Base-by-base conservation (phyloP, 2,797 vertebrate genomes). In the Sciurus vulgaris region DNA sequence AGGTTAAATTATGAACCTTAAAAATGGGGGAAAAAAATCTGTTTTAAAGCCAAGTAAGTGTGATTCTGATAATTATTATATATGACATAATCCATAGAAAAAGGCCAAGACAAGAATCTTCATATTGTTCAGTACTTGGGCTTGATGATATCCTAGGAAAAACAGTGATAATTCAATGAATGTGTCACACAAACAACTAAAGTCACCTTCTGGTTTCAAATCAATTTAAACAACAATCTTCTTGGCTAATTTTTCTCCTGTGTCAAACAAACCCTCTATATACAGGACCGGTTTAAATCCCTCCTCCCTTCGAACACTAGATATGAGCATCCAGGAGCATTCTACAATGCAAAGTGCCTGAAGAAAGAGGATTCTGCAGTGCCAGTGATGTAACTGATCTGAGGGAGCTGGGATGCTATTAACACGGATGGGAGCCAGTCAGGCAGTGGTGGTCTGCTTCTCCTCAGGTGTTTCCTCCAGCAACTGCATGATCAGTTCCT, bases 401-500 rank as follows among this genome's bases (percentile, higher is more conserved):
- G 98, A 98, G 98, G 98, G 97, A 97, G 98, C 96, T 38, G 98
- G 98, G 98, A 79, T 83, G 98, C 96, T 86, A 86, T 67, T 24
- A 90, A 95, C 5, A 98, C 98, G 47, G 98, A 93, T 73, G 2
- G 28, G 88, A 26, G 97, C 85, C 74, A 0, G 96, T 99, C 99
- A 99, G 98, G 99, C 99, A 98, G 99, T 98, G 30, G 99, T 99
- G 67, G 99, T 99, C 97, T 99, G 99, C 89, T 99, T 99, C 97
- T 99, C 99, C 98, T 99, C 99, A 0, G 99, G 99, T 69, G 98
- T 99, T 98, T 99, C 99, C 97, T 99, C 99, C 98, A 99, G 98
- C 89, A 99, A 99, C 98, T 99, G 99, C 97, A 99, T 99, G 98
- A 99, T 99, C 98, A 99, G 99, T 99, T 99, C 99, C 7, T 99